Conservation (phyloP, 2,888 invertebrate species). For the Pinctada fucata region DNA sequence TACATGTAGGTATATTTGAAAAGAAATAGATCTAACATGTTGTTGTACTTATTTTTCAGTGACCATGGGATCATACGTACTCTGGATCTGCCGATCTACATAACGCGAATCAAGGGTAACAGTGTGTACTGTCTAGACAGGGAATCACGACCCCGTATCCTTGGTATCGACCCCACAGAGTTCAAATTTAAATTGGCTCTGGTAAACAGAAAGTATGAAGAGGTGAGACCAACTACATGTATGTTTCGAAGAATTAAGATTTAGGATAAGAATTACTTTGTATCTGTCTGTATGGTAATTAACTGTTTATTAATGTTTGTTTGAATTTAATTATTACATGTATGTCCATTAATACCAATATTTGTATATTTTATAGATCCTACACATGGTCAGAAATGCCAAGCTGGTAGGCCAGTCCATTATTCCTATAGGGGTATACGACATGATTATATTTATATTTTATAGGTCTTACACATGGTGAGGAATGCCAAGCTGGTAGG, state of each 20-base stretch:
- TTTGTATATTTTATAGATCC: constrained; percentile 74
- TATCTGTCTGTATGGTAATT: no score
- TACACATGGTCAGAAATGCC: constrained; percentile 95
- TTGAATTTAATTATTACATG: neutral
- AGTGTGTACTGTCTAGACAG: constrained; percentile 94
- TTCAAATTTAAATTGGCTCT: constrained; percentile 98
- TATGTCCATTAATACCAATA: neutral
- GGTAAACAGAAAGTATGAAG: constrained; percentile 85
- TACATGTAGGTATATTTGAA: no score
- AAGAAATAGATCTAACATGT: no score
- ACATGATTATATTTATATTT: neutral
- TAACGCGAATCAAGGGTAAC: constrained; percentile 92
- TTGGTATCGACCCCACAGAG: constrained; percentile 97
- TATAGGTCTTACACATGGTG: constrained; percentile 88
- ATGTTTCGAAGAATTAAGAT: no score
- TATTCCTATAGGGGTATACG: constrained; percentile 82
- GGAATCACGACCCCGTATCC: constrained; percentile 91
- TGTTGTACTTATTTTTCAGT: constrained; percentile 77
- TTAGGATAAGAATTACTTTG: no score
- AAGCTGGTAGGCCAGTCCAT: constrained; percentile 99
- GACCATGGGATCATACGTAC: constrained; percentile 99
- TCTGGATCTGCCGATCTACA: constrained; percentile 96
- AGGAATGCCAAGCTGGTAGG: constrained; percentile 96
- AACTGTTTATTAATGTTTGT: no score
- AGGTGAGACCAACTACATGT: constrained; percentile 58